Evolutionary conservation across 2,888 invertebrate species (phyloP).

Genomic region (Unio pictorum): DNA sequence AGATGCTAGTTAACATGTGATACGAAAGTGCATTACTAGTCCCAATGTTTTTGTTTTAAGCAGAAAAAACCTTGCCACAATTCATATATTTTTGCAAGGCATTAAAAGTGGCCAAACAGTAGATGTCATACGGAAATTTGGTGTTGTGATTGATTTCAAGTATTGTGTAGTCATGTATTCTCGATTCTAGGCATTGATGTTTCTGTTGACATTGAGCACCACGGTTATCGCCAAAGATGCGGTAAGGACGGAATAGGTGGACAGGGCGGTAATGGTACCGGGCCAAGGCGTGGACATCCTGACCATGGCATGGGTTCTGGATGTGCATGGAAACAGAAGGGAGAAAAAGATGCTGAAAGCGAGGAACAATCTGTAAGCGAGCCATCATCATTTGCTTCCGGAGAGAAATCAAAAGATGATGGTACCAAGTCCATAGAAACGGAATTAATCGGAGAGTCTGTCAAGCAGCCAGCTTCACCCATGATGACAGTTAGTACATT

Average conservation of each 20-base stretch:
- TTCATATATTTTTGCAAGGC: too few species aligned
- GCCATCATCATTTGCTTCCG: not conserved
- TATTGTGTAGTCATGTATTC: not conserved
- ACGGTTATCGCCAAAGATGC: slow-evolving; percentile 24
- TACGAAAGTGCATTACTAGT: too few species aligned
- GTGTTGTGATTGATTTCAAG: too few species aligned
- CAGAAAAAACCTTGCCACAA: too few species aligned
- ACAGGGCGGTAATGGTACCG: slow-evolving; percentile 2
- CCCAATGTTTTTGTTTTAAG: too few species aligned
- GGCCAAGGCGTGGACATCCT: slow-evolving; percentile 5
- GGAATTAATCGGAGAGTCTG: slow-evolving; percentile 8
- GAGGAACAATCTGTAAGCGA: slow-evolving; percentile 5
- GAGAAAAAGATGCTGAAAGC: slow-evolving; percentile 2
- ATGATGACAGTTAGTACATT: slow-evolving; percentile 8
- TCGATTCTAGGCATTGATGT: slow-evolving; percentile 71
- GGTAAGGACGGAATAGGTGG: slow-evolving; percentile 14
- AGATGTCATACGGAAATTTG: too few species aligned
- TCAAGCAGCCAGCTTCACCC: slow-evolving; percentile 10
- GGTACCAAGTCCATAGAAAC: slow-evolving; percentile 5
- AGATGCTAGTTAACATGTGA: too few species aligned
- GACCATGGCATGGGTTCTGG: not conserved
- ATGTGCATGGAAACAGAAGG: slow-evolving; percentile 8
- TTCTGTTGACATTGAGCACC: slow-evolving; percentile 64
- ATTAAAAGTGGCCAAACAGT: too few species aligned
- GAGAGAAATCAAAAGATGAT: slow-evolving; percentile 13